Base-by-base conservation (phyloP, 2,113 vertebrate genomes). In the Aegypius monachus region DNA sequence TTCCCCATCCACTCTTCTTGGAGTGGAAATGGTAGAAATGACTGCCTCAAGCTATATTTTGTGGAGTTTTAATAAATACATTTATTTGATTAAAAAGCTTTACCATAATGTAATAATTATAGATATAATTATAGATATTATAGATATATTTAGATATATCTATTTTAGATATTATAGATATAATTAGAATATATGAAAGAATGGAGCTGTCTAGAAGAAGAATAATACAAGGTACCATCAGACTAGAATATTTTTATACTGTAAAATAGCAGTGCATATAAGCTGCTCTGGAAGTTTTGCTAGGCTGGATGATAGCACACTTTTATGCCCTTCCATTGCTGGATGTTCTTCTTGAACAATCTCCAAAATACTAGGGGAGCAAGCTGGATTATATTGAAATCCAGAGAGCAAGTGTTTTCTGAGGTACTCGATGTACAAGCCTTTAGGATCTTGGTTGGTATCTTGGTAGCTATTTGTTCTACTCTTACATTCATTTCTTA, bases 61-160 rank as follows among this genome's bases (percentile, higher is more conserved):
- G 42, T 42, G 29, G 43, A 53, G 42, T 92, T 95, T 65, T 93
- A 93, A 62, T 82, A 82, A 43, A 45, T 62, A 71, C 47, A 91
- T 59, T 29, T 90, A 5, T 95, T 55, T 77, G 43, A 74, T 77
- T 96, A 56, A 94, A 96, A 96, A 82, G 45, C 52, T 80, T 80
- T 34, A 18, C 45, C 34, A 53, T 55, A 36, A 62, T 13, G 27
- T 36, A 36, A 36, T 36, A 36, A 36, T 36, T 36, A 36, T 36
- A 36, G 36, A 36, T 36, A 36, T 36, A 36, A 36, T 36, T 36
- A 36, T 36, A 36, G 36, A 36, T 36, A 36, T 36, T 36, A 36
- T 36, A 36, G 36, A 36, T 36, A 36, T 36, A 36, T 36, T 8
- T 36, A 36, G 36, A 36, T 36, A 36, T 36, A 36, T 36, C 36